phyloP scores from a whole-genome alignment of 2,113 vertebrate genomes.

The Numenius arquata region DNA sequence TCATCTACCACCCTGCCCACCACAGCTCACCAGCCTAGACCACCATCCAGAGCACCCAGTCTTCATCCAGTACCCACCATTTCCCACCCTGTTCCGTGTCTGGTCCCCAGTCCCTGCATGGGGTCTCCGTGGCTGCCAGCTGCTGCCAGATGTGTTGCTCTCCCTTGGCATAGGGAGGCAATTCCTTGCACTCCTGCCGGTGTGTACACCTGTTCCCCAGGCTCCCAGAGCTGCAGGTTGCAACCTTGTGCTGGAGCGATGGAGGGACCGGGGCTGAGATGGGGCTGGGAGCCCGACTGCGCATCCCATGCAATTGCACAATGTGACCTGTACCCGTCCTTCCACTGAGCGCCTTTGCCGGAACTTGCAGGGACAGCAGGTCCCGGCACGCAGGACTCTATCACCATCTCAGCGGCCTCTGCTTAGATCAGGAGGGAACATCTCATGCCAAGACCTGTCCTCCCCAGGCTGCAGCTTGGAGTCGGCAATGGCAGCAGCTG shows the following conservation, averaged over 20 bases:
- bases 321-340: not conserved
- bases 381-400: not conserved
- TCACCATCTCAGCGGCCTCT: constrained; percentile 9
- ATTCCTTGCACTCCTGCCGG: not conserved
- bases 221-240: fast-evolving
- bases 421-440: not conserved
- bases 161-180: not conserved
- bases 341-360: not conserved
- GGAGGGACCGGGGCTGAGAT: not conserved
- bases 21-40: not conserved
- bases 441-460: constrained; percentile 55
- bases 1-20: not conserved
- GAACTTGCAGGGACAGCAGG: constrained; percentile 15
- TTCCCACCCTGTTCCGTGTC: not conserved
- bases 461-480: not conserved
- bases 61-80: not conserved
- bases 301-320: not conserved
- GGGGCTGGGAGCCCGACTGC: not conserved
- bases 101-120: fast-evolving
- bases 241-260: not conserved
- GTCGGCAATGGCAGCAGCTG: not conserved
- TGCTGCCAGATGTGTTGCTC: not conserved
- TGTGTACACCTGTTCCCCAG: not conserved
- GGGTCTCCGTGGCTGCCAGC: not conserved
- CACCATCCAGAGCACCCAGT: not conserved